Evolutionary conservation across 1,140 invertebrate genomes (phyloP).

Genomic region (Goniozus legneri): DNA sequence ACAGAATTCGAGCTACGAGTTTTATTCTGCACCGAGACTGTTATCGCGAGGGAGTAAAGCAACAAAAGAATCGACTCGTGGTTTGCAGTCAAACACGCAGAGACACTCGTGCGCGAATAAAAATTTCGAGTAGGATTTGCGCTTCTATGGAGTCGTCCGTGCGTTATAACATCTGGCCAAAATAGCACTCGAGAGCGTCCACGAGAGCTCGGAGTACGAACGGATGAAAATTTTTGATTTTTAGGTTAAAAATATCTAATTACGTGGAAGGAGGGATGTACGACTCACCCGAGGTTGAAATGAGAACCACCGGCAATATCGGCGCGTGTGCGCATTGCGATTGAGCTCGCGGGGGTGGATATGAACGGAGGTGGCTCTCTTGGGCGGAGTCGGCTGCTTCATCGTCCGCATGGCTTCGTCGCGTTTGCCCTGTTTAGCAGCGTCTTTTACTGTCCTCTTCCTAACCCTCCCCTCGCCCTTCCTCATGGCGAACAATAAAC

Average conservation of each 20-base stretch:
- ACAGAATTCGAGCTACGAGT: not conserved
- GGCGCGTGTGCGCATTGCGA: conserved; percentile 27
- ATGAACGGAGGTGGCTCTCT: conserved; percentile 10
- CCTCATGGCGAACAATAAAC: conserved; percentile 27
- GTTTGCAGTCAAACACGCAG: not conserved
- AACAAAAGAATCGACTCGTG: not conserved
- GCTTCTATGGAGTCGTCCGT: not conserved
- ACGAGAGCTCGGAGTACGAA: conserved; percentile 1
- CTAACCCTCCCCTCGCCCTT: conserved; percentile 15
- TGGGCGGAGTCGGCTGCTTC: conserved; percentile 19
- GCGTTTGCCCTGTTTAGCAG: not conserved
- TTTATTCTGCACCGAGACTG: not conserved
- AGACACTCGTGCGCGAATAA: not conserved
- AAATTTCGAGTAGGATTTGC: not conserved
- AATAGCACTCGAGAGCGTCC: too few species aligned
- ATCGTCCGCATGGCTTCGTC: conserved; percentile 24
- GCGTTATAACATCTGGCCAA: not conserved
- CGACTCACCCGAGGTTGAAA: too few species aligned
- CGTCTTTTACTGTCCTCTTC: not conserved
- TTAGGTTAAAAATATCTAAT: too few species aligned
- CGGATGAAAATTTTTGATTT: conserved; percentile 1
- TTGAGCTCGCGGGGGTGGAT: conserved; percentile 24
- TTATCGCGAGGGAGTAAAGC: not conserved
- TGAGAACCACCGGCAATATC: too few species aligned
- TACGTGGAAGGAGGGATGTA: too few species aligned